These are phyloP conservation scores for Pseudomyrmex concolor DNA, from an alignment of 1,140 invertebrate genomes.

Conservation along the genomic window DNA sequence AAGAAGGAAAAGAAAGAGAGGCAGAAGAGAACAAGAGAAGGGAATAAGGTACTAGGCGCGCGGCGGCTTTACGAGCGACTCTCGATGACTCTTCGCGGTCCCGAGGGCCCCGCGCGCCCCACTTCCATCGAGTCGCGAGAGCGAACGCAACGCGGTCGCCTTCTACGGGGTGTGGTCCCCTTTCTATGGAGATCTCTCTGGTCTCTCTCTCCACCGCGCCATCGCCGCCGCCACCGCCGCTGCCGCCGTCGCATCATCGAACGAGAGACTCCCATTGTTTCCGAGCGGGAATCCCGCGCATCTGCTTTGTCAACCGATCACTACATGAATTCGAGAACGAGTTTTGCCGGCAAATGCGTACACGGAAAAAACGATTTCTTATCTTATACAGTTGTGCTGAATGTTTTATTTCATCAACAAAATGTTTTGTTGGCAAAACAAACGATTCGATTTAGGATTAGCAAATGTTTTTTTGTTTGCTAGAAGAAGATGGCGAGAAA, in stretches of 20 bases:
- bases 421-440: neutral
- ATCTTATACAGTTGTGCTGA: too few species aligned
- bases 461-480: neutral
- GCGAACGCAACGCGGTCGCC: conserved; percentile 50
- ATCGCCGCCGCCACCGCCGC: conserved; percentile 27
- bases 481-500: neutral
- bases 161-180: conserved; percentile 74
- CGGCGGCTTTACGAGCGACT: conserved; percentile 75
- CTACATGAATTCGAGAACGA: conserved; percentile 12
- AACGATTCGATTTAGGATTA: conserved; percentile 1
- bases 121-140: conserved; percentile 59
- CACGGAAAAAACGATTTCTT: neutral
- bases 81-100: conserved; percentile 74
- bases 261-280: conserved; percentile 64
- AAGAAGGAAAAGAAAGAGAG: conserved; percentile 52
- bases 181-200: conserved; percentile 75
- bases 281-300: conserved; percentile 53
- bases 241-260: conserved; percentile 60
- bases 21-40: conserved; percentile 54
- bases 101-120: conserved; percentile 31
- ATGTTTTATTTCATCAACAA: too few species aligned
- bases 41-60: conserved; percentile 64
- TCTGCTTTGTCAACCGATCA: conserved; percentile 60
- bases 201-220: too few species aligned
- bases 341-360: neutral